Percentiles rank a stretch among this genome's conserved stretches.
These are phyloP conservation scores for Pogonophryne albipinna DNA, from an alignment of 2,797 vertebrate species.

Conservation along the genomic window DNA sequence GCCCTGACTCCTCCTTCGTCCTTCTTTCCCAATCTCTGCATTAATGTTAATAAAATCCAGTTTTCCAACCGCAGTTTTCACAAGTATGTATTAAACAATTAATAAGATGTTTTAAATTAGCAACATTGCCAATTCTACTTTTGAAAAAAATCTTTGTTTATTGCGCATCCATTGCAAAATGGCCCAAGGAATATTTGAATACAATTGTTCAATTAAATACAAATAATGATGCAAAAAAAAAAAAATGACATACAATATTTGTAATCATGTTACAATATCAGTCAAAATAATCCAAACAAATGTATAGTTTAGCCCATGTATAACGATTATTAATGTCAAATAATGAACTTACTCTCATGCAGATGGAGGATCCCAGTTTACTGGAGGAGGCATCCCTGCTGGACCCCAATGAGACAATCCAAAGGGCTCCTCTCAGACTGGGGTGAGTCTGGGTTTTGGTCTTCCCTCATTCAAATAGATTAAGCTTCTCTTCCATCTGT, in stretches of 20 bases:
- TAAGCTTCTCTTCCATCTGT: slow-evolving; percentile 34
- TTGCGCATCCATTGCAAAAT: too few relatives aligned
- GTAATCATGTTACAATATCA: too few relatives aligned
- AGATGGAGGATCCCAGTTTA: slow-evolving; percentile 99
- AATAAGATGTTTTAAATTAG: too few relatives aligned
- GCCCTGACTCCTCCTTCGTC: background rate
- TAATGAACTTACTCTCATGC: slow-evolving; percentile 52
- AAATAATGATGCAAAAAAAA: too few relatives aligned
- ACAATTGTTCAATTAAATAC: too few relatives aligned
- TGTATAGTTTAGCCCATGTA: too few relatives aligned
- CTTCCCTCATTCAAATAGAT: slow-evolving; percentile 20
- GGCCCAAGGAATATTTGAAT: too few relatives aligned
- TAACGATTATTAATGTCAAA: background rate
- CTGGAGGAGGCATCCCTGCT: slow-evolving; percentile 94
- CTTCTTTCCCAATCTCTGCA: background rate
- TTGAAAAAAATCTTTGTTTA: too few relatives aligned
- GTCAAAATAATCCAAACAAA: too few relatives aligned
- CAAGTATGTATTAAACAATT: too few relatives aligned
- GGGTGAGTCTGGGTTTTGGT: slow-evolving; percentile 84
- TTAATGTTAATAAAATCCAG: background rate
- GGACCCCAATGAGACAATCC: slow-evolving; percentile 91
- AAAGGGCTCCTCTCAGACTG: slow-evolving; percentile 91
- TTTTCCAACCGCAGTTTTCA: background rate
- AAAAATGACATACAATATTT: too few relatives aligned
- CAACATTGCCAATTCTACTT: too few relatives aligned